Conservation (phyloP, 2,797 vertebrate genomes). For the Acrossocheilus wenchowensis region DNA sequence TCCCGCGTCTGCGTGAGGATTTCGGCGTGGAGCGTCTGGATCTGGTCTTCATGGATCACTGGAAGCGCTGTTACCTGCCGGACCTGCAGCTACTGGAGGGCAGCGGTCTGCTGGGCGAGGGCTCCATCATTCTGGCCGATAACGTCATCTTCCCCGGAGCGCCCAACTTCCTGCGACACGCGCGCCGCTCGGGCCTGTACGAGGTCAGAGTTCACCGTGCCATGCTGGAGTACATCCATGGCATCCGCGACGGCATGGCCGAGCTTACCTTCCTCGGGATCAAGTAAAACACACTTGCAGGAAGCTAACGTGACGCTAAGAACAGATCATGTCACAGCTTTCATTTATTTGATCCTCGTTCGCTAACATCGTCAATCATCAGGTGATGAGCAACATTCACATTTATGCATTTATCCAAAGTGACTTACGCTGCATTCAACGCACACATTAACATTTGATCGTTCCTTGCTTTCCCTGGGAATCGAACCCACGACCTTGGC, state of each 20-base stretch:
- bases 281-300: conserved; percentile 42
- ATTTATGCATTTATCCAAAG: background rate
- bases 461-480: background rate
- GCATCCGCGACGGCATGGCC: conserved; percentile 90
- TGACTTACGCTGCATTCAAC: background rate
- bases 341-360: background rate
- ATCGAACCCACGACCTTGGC: background rate
- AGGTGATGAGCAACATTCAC: background rate
- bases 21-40: conserved; percentile 80
- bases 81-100: conserved; percentile 89
- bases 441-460: background rate
- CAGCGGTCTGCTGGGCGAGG: conserved; percentile 83
- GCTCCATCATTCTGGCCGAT: conserved; percentile 88
- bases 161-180: conserved; percentile 86
- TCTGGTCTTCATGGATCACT: conserved; percentile 93
- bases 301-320: background rate
- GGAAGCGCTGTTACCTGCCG: conserved; percentile 88
- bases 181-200: conserved; percentile 85
- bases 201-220: conserved; percentile 87
- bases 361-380: background rate
- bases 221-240: conserved; percentile 87
- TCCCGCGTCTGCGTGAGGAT: conserved; percentile 79
- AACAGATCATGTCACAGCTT: background rate
- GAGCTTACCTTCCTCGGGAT: conserved; percentile 85
- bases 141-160: conserved; percentile 93